Conservation (phyloP, 1,140 invertebrate genomes). For the Zaprionus africanus region DNA sequence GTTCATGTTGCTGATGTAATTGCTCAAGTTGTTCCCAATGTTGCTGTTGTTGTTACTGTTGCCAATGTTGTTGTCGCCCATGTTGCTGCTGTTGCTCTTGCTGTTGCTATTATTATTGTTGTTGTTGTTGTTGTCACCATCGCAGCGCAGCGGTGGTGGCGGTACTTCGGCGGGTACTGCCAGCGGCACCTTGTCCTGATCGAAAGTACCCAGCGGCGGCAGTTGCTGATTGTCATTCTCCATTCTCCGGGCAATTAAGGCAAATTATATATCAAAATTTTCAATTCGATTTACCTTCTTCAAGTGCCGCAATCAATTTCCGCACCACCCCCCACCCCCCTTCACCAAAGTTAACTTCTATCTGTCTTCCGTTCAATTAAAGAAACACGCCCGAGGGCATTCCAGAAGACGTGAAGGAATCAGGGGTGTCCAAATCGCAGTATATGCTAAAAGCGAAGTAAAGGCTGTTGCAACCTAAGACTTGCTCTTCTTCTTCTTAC, state of each 20-base stretch:
- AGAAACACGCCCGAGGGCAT: conserved; percentile 20
- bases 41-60: neutral
- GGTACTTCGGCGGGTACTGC: neutral
- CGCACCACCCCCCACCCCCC: neutral
- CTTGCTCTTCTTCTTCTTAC: neutral
- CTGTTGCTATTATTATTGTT: neutral
- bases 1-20: neutral
- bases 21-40: neutral
- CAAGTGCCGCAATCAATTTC: conserved; percentile 47
- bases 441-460: neutral
- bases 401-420: neutral
- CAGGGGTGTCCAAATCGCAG: neutral
- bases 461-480: too few relatives aligned
- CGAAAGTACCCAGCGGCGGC: neutral
- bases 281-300: conserved; percentile 20
- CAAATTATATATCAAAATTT: neutral
- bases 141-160: neutral
- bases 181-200: conserved; percentile 10
- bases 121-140: neutral
- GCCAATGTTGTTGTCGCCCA: neutral
- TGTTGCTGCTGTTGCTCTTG: neutral
- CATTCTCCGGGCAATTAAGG: neutral
- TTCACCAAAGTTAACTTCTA: too few relatives aligned
- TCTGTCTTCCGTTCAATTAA: conserved; percentile 37
- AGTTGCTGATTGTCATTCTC: neutral